A percentile compares a stretch with the other conserved stretches of the same genome.
phyloP scores from a whole-genome alignment of 1,140 invertebrate genomes.

The Mercenaria mercenaria region DNA sequence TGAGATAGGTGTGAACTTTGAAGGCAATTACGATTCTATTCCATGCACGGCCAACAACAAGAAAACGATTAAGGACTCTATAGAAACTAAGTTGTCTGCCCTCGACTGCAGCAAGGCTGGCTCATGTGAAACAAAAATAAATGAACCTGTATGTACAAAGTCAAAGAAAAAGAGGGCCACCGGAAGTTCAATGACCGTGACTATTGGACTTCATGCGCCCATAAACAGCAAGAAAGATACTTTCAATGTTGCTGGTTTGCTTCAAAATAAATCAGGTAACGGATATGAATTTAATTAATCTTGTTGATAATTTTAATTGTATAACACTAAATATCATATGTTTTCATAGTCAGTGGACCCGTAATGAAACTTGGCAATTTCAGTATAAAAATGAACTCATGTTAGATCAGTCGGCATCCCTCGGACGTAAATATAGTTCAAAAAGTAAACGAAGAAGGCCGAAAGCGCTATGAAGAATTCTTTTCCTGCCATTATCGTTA shows the following conservation, averaged over 20 bases:
- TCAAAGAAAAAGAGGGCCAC: not conserved
- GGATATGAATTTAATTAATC: not conserved
- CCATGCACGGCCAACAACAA: not conserved
- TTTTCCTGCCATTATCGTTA: too few relatives aligned
- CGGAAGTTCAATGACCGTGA: not conserved
- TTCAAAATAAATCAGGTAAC: constrained; percentile 3
- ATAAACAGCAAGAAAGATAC: not conserved
- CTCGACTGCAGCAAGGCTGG: constrained; percentile 12
- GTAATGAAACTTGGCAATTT: too few relatives aligned
- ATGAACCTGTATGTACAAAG: not conserved
- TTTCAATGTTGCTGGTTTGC: constrained; percentile 5
- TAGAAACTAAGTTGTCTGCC: not conserved
- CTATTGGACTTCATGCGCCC: not conserved
- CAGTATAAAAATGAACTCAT: too few relatives aligned
- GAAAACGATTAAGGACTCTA: not conserved
- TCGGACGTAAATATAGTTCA: too few relatives aligned
- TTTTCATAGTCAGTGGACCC: too few relatives aligned
- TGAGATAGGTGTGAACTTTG: constrained; percentile 1
- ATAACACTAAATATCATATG: not conserved
- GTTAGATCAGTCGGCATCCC: too few relatives aligned
- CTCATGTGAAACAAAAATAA: not conserved
- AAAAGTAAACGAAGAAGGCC: too few relatives aligned
- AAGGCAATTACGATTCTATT: not conserved
- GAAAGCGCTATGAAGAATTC: too few relatives aligned
- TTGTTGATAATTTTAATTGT: not conserved